A percentile compares a stretch with the other conserved stretches of the same genome.
These are phyloP conservation scores for Autographa pulchrina DNA, from an alignment of 2,888 invertebrate species.

Conservation along the genomic window DNA sequence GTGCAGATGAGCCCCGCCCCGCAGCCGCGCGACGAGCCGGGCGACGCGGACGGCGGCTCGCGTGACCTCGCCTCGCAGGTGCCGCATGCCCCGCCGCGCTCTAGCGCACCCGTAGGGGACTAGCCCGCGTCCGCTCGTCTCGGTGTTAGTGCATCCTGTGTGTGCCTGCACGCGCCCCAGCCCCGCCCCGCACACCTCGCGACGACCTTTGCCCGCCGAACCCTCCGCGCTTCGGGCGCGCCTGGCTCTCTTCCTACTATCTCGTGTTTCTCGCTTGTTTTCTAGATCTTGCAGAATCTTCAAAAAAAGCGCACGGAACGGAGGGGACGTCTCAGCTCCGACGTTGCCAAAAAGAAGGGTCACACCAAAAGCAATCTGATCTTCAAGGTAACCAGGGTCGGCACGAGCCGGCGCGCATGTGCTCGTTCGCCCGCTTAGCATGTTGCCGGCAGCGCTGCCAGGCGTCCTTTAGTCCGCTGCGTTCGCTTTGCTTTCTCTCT, in stretches of 20 bases:
- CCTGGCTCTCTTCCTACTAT: constrained; percentile 92
- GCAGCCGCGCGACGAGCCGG: constrained; percentile 85
- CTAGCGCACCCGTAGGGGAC: constrained; percentile 80
- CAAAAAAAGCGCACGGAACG: constrained; percentile 99
- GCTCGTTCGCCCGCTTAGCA: constrained; percentile 89
- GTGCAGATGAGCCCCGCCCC: constrained; percentile 88
- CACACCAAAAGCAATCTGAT: constrained; percentile 99
- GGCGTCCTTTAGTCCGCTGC: constrained; percentile 86
- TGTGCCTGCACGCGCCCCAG: constrained; percentile 78
- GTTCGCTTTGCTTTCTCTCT: constrained; percentile 87
- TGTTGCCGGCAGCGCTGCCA: constrained; percentile 85
- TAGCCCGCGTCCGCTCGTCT: constrained; percentile 83
- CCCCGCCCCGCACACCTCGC: constrained; percentile 77
- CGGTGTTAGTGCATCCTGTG: constrained; percentile 87
- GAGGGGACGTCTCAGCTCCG: constrained; percentile 98
- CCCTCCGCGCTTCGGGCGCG: constrained; percentile 83
- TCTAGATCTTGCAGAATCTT: constrained; percentile 99
- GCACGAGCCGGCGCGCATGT: constrained; percentile 89
- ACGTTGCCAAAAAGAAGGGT: constrained; percentile 97
- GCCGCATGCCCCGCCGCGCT: constrained; percentile 79
- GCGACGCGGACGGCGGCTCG: constrained; percentile 81
- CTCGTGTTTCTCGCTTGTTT: constrained; percentile 96
- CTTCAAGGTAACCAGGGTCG: constrained; percentile 97
- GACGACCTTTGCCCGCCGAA: constrained; percentile 75
- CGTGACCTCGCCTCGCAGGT: constrained; percentile 88